Base-by-base conservation (phyloP, 2,888 invertebrate species). In the Ochropleura leucogaster region DNA sequence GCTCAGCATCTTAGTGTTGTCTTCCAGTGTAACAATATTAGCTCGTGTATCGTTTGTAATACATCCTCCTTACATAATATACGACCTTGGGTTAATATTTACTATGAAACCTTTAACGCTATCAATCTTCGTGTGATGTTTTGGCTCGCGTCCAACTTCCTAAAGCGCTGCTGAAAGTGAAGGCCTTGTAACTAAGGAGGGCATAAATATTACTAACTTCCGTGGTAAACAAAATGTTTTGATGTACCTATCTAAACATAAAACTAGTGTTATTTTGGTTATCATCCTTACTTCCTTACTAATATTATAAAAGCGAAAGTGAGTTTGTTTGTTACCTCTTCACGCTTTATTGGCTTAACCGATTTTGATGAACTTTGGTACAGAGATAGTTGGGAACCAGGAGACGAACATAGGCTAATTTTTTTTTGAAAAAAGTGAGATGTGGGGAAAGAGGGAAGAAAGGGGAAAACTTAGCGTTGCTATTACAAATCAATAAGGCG, bases 1-100 rank as follows among this genome's bases (percentile, higher is more conserved):
- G 81, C 85, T 88, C 85, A 81, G 86, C 90, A 87, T 92, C 93
- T 93, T 92, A 89, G 89, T 85, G 82, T 84, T 74, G 74, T 76
- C 81, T 83, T 76, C 71, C 73, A 74, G 57, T 79, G 62, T 77
- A 77, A 82, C 84, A 83, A 86, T 89, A 88, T 83, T 81, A 74
- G 74, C 69, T 77, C 82, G 79, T 74, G 64, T 44, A 62, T 20
- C 12, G 6, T 10, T 16, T 47, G 47, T 71, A 70, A 71, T 86
- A 79, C 49, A 64, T 77, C 51, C 51, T 59, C 46, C 55, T 62
- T 59, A 71, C 72, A 71, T 67, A 72, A 72, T 49, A 53, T 46
- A 60, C 40, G 59, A 74, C 47, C 68, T 64, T 81, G 62, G 62
- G 53, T 18, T 7, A 18, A 71, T 80, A 63, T 79, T 68, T 20